Evolutionary conservation across 2,888 invertebrate genomes (phyloP), one percentile per base, ranked within the genome.

Genomic region (Lapara coniferarum): DNA sequence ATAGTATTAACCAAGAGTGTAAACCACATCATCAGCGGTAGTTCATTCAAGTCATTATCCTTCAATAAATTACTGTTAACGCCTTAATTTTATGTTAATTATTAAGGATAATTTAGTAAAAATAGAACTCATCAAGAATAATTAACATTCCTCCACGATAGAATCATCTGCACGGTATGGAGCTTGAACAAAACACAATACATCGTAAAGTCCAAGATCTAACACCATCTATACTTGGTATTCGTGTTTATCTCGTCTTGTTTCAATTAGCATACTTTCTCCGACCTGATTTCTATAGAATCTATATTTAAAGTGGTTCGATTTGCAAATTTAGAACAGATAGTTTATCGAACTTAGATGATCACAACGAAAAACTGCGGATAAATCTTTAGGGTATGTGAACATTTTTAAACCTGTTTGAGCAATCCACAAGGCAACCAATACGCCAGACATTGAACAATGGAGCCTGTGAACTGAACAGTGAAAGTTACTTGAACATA

Each of bases 401-500:
- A 19, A 55, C 10, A 10, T 14, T 56, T 25, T 59, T 4, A 59
- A 59, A 59, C 46, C 59, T 16, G 59, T 59, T 59, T 58, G n/a
- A 46, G 46, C 44, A 16, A 44, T 46, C 59, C n/a, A 19, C 49
- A 63, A 10, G 16, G 46, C 44, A 10, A 44, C 59, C 59, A 44
- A 19, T 63, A 63, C 46, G 19, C 19, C 19, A 55, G 12, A 49
- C 59, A 63, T 13, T 63, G 16, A 46, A 63, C 63, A 63, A 63
- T 49, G 63, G 63, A 63, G 46, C 12, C 13, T 19, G 19, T 46
- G 19, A 63, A 46, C 19, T 63, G 19, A 6, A 13, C 49, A 12
- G 63, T 63, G 63, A 63, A 63, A 63, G 63, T 63, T 46, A 13
- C 44, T n/a, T 2, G 16, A n/a, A 59, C 37, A 44, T 52, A n/a